Conservation (phyloP, 2,113 vertebrate genomes). For the Galemys pyrenaicus region DNA sequence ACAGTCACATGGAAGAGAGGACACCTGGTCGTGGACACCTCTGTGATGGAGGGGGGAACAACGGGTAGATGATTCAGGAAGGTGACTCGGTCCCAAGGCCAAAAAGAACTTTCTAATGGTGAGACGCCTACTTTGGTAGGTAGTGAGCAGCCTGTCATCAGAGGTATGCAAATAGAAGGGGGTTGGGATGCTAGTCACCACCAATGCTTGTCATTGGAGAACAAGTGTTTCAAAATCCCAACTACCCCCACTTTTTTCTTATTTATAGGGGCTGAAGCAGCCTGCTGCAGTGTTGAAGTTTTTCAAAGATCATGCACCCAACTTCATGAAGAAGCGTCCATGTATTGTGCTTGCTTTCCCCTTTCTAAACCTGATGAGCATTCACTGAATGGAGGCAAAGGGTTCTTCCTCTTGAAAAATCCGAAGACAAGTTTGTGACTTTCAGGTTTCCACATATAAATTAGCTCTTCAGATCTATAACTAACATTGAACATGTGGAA, state of each 20-base stretch:
- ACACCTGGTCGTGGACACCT: background rate
- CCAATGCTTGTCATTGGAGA: background rate
- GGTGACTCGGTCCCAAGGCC: background rate
- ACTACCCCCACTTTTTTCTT: background rate
- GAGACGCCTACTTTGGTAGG: background rate
- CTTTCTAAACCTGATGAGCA: background rate
- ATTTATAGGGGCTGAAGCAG: background rate
- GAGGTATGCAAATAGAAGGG: background rate
- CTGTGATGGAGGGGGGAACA: background rate
- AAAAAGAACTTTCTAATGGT: background rate
- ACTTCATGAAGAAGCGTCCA: background rate
- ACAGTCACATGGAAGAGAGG: background rate
- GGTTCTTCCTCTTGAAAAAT: no score
- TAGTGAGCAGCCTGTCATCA: background rate
- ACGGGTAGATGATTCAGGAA: background rate
- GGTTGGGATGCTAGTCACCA: background rate
- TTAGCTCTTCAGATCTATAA: background rate
- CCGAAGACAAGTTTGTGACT: background rate
- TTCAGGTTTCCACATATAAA: background rate
- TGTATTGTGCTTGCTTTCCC: background rate
- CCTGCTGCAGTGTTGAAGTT: background rate
- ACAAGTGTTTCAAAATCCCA: background rate
- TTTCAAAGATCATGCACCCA: background rate
- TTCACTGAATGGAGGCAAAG: background rate
- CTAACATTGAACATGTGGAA: background rate